Percentiles rank a stretch among this genome's conserved stretches.
These are phyloP conservation scores for Centrocercus urophasianus DNA, from an alignment of 2,113 vertebrate species.

Conservation along the genomic window DNA sequence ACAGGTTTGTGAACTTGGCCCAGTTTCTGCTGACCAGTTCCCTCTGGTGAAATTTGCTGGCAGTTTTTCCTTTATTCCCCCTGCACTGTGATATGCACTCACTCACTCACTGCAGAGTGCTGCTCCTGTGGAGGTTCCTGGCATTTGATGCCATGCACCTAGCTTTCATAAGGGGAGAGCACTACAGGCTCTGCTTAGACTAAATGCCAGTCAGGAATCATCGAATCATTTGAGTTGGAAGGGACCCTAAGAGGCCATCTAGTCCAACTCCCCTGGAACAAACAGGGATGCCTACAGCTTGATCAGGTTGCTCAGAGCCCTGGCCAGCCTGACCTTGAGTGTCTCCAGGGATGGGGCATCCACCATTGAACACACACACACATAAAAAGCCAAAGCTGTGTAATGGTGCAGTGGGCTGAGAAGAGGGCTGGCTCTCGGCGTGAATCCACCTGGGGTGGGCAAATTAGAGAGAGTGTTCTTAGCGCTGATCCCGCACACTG, in stretches of 20 bases:
- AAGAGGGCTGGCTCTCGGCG: constrained; percentile 12
- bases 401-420: neutral
- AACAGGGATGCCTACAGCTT: no score
- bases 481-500: neutral
- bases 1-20: constrained; percentile 23
- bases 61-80: constrained; percentile 50
- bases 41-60: constrained; percentile 40
- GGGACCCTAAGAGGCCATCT: no score
- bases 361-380: neutral
- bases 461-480: neutral
- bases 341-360: no score
- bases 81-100: neutral
- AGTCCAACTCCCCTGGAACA: no score
- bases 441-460: constrained; percentile 43
- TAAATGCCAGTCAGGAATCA: constrained; percentile 43
- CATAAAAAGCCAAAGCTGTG: neutral
- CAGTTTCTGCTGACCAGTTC: constrained; percentile 37
- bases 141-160: neutral
- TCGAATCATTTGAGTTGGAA: no score
- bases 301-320: no score
- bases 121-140: constrained; percentile 62
- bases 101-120: neutral
- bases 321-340: no score
- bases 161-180: constrained; percentile 17
- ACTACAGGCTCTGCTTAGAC: constrained; percentile 41